These are phyloP conservation scores for Diplodus sargus DNA, from an alignment of 2,797 vertebrate genomes.

Conservation along the genomic window DNA sequence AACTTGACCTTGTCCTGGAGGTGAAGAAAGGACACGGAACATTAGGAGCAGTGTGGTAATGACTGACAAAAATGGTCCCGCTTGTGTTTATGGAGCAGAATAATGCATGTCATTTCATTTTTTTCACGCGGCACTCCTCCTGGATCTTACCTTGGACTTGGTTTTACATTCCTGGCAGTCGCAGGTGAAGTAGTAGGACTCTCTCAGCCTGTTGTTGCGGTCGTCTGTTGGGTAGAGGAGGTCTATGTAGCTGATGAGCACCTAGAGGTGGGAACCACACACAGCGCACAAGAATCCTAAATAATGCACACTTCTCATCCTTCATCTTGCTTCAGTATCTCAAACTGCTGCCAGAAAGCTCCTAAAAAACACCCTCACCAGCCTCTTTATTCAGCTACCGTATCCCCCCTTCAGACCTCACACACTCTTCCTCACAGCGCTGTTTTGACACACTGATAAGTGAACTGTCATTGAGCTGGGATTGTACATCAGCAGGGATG, in stretches of 20 bases:
- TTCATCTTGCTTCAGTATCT: slow-evolving; percentile 4
- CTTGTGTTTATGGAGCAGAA: no score
- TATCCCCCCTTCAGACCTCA: slow-evolving; percentile 7
- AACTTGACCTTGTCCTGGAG: slow-evolving; percentile 92
- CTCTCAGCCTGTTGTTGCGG: slow-evolving; percentile 90
- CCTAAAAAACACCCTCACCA: slow-evolving; percentile 41
- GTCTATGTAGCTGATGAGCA: slow-evolving; percentile 98
- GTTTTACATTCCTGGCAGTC: slow-evolving; percentile 91
- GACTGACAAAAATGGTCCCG: no score
- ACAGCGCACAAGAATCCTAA: slow-evolving; percentile 13
- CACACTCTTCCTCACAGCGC: background rate
- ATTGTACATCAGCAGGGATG: background rate
- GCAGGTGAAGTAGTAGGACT: slow-evolving; percentile 94
- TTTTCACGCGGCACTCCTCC: background rate
- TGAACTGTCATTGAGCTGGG: background rate
- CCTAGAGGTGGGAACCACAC: slow-evolving; percentile 74
- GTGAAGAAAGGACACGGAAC: slow-evolving; percentile 6
- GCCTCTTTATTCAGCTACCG: slow-evolving; percentile 35
- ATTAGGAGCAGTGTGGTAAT: background rate
- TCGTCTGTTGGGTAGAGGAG: slow-evolving; percentile 96
- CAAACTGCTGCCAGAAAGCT: background rate
- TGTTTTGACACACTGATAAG: slow-evolving; percentile 13
- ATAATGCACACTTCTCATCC: background rate
- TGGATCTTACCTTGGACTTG: slow-evolving; percentile 86
- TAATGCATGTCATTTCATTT: background rate